Evolutionary conservation across 2,888 invertebrate genomes (phyloP).

Genomic region (Petrolisthes manimaculis): DNA sequence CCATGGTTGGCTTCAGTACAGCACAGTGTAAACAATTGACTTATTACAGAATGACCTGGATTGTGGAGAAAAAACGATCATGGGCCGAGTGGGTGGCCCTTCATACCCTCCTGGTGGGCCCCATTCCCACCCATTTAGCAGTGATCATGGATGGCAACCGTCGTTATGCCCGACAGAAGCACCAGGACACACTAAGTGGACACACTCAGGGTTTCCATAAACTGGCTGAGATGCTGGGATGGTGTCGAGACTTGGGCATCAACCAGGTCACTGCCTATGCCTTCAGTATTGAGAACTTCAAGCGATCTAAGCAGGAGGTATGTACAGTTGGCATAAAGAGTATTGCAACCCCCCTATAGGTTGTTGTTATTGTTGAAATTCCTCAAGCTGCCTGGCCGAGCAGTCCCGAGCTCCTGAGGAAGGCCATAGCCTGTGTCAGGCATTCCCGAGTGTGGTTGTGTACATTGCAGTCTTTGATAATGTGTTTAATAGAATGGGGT

Average conservation of each 20-base stretch:
- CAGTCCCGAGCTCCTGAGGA: no score
- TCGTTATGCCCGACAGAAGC: slow-evolving; percentile 86
- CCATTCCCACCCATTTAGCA: slow-evolving; percentile 91
- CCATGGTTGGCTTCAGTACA: no score
- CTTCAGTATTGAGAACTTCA: slow-evolving; percentile 99
- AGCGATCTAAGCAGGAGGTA: slow-evolving; percentile 84
- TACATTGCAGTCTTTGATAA: no score
- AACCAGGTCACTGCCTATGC: slow-evolving; percentile 97
- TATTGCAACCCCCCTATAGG: neutral
- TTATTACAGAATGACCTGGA: slow-evolving; percentile 75
- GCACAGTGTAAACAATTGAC: no score
- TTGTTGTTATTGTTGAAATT: no score
- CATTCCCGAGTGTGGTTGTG: no score
- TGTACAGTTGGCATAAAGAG: no score
- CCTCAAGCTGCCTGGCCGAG: no score
- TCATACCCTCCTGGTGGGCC: slow-evolving; percentile 82
- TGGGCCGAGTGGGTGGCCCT: slow-evolving; percentile 83
- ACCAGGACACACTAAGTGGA: slow-evolving; percentile 82
- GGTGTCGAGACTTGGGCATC: slow-evolving; percentile 92
- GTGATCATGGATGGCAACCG: slow-evolving; percentile 99
- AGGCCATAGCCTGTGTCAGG: no score
- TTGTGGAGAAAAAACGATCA: slow-evolving; percentile 80
- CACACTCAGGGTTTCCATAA: slow-evolving; percentile 86
- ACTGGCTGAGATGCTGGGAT: slow-evolving; percentile 84
- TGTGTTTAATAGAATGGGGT: no score